phyloP scores from a whole-genome alignment of 2,113 vertebrate genomes.

The Zosterops japonicus region DNA sequence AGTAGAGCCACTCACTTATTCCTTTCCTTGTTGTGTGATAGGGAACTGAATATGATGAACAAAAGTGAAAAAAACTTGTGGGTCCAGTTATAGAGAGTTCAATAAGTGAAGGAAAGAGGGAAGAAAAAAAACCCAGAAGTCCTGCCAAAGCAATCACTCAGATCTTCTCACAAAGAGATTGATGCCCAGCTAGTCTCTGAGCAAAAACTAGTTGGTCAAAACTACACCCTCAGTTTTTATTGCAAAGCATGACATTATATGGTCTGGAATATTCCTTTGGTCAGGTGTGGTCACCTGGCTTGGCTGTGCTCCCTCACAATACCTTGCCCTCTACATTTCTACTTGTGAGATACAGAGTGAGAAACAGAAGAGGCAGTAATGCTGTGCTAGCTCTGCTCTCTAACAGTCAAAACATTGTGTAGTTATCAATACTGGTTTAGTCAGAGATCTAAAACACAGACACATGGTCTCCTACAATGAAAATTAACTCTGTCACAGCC shows the following conservation, averaged over 20 bases:
- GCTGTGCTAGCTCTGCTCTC: not conserved
- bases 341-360: not conserved
- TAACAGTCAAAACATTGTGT: not conserved
- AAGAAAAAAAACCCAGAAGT: not conserved
- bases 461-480: not conserved
- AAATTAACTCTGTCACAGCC: not conserved
- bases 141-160: not conserved
- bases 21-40: accelerated
- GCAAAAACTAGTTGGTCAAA: not conserved
- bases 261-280: not conserved
- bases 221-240: not conserved
- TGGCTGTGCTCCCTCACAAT: not conserved
- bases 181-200: not conserved
- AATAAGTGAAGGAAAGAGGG: not conserved
- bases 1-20: not conserved
- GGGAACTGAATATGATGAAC: not conserved
- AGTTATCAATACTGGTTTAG: not conserved
- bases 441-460: not conserved
- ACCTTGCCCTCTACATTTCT: not conserved
- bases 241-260: accelerated
- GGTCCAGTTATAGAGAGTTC: not conserved
- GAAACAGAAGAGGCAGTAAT: not conserved
- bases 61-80: not conserved
- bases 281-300: not conserved
- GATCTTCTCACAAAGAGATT: not conserved